These are phyloP conservation scores for Syrphus vitripennis DNA, from an alignment of 2,888 invertebrate species.

Conservation along the genomic window DNA sequence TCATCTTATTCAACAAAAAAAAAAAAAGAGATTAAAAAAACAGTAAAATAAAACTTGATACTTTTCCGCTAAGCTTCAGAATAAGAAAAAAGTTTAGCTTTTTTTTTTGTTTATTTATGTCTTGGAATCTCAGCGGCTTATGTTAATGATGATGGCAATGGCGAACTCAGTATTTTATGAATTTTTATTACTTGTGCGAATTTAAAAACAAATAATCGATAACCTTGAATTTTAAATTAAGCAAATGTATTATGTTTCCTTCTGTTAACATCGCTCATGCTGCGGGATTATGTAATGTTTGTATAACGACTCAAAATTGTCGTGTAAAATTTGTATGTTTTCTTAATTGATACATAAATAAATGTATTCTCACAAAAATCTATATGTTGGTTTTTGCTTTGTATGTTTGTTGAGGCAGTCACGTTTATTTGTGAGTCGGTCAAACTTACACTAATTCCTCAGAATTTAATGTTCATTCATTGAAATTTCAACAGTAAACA, in stretches of 20 bases:
- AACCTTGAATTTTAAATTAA: slow-evolving; percentile 34
- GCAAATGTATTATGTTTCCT: slow-evolving; percentile 7
- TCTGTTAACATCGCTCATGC: background rate
- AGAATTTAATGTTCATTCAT: too few relatives aligned
- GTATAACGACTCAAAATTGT: background rate
- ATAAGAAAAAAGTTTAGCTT: background rate
- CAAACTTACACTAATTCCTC: too few relatives aligned
- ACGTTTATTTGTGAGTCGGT: too few relatives aligned
- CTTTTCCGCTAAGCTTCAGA: slow-evolving; percentile 35
- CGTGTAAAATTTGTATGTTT: too few relatives aligned
- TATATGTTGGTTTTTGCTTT: background rate
- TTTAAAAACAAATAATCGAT: slow-evolving; percentile 18
- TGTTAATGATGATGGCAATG: slow-evolving; percentile 21
- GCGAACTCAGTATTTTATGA: background rate
- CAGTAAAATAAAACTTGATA: background rate
- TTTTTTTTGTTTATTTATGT: background rate
- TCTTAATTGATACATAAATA: too few relatives aligned
- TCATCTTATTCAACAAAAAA: background rate
- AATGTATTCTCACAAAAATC: background rate
- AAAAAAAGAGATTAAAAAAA: background rate
- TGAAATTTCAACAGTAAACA: too few relatives aligned
- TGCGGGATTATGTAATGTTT: background rate
- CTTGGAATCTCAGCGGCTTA: slow-evolving; percentile 29
- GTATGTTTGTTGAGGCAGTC: too few relatives aligned
- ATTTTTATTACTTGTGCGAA: background rate